Conservation (phyloP, 2,888 invertebrate genomes). For the Noctua fimbriata region DNA sequence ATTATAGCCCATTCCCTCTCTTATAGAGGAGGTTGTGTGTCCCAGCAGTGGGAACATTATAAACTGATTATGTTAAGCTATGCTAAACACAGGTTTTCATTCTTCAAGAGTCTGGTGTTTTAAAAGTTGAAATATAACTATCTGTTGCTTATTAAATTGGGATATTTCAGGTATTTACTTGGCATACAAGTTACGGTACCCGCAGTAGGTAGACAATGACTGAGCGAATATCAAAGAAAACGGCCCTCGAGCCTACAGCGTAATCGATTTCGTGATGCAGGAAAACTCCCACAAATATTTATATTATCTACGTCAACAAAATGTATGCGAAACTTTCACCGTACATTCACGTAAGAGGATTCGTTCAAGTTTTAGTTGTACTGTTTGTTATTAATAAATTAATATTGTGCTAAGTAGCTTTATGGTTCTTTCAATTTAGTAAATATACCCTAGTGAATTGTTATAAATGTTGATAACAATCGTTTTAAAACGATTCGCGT, state of each 20-base stretch:
- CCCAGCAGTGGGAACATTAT: too few species aligned
- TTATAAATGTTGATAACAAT: conserved; percentile 25
- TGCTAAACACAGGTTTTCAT: neutral
- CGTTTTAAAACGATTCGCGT: conserved; percentile 10
- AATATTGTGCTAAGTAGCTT: conserved; percentile 43
- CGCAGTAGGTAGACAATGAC: conserved; percentile 68
- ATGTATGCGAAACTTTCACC: conserved; percentile 33
- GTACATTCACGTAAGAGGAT: conserved; percentile 22
- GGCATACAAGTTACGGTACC: conserved; percentile 33
- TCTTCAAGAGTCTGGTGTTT: neutral
- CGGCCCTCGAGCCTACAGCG: conserved; percentile 52
- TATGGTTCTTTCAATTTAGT: conserved; percentile 45
- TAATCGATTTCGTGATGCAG: conserved; percentile 68
- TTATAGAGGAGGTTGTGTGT: too few species aligned
- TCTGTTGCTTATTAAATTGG: neutral
- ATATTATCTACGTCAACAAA: conserved; percentile 56
- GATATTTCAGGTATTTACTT: conserved; percentile 42
- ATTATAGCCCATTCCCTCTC: too few species aligned
- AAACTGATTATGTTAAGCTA: too few species aligned
- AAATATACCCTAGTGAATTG: conserved; percentile 29
- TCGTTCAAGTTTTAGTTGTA: conserved; percentile 31
- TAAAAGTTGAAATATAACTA: neutral
- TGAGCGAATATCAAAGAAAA: conserved; percentile 62
- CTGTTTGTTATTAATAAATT: conserved; percentile 36
- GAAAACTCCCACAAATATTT: conserved; percentile 55